These are phyloP conservation scores for Sebastes schlegelii DNA, from an alignment of 2,113 vertebrate species.

Conservation along the genomic window DNA sequence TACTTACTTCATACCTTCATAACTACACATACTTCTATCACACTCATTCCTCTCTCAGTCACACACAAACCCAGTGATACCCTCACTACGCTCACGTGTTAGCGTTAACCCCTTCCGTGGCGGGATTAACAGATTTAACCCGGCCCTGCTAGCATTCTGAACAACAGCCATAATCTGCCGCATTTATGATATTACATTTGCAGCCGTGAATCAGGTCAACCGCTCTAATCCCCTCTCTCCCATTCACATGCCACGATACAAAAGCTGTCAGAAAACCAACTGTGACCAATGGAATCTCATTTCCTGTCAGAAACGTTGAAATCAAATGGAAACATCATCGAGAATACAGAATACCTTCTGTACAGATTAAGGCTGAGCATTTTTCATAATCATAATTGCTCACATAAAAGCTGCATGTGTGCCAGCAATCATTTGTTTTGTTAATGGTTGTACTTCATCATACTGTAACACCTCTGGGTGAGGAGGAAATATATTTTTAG, in stretches of 20 bases:
- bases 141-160: slow-evolving; percentile 29
- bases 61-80: background rate
- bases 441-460: background rate
- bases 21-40: no score
- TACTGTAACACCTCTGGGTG: background rate
- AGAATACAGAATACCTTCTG: background rate
- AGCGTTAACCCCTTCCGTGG: slow-evolving; percentile 36
- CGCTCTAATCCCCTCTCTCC: slow-evolving; percentile 60
- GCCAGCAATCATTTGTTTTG: background rate
- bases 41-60: background rate
- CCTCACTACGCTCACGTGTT: background rate
- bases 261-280: slow-evolving; percentile 9
- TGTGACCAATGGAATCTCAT: slow-evolving; percentile 17
- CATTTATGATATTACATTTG: slow-evolving; percentile 82
- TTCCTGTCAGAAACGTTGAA: slow-evolving; percentile 23
- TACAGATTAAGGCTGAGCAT: slow-evolving; percentile 28
- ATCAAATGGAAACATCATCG: slow-evolving; percentile 18
- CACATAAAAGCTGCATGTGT: background rate
- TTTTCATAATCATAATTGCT: slow-evolving; percentile 18
- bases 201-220: slow-evolving; percentile 78
- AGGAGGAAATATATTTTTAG: background rate
- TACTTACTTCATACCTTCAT: background rate
- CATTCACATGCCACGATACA: background rate
- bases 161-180: slow-evolving; percentile 72
- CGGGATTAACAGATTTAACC: slow-evolving; percentile 76